Percentiles rank a stretch among this genome's conserved stretches.
Conservation (phyloP, 2,113 vertebrate species). For the Furnarius figulus region DNA sequence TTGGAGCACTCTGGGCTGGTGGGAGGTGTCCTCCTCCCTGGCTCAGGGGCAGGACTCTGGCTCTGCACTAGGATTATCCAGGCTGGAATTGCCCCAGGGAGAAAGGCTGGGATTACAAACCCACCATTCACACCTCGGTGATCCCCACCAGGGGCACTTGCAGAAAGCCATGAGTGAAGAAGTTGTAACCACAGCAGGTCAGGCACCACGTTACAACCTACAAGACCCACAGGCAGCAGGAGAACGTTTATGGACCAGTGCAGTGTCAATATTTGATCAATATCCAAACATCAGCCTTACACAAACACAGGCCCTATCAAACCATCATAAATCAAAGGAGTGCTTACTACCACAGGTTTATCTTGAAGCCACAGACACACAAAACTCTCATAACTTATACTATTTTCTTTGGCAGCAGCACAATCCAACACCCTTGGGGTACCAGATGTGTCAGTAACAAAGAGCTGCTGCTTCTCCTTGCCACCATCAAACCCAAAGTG, state of each 20-base stretch:
- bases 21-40: background rate
- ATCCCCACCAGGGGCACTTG: background rate
- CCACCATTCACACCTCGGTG: rapidly evolving
- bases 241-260: background rate
- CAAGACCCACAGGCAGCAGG: background rate
- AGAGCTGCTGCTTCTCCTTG: background rate
- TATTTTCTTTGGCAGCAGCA: background rate
- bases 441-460: rapidly evolving
- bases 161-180: background rate
- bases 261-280: background rate
- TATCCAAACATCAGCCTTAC: background rate
- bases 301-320: background rate
- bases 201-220: rapidly evolving
- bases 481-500: rapidly evolving
- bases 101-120: background rate
- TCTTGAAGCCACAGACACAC: background rate
- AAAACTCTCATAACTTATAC: background rate
- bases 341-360: background rate
- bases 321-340: background rate
- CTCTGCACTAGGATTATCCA: rapidly evolving
- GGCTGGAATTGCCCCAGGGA: background rate
- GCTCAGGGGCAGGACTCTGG: background rate
- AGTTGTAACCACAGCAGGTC: background rate
- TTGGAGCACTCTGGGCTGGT: background rate
- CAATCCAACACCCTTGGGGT: rapidly evolving